These are phyloP conservation scores for Heliothis virescens DNA, from an alignment of 1,140 invertebrate genomes.

Conservation along the genomic window DNA sequence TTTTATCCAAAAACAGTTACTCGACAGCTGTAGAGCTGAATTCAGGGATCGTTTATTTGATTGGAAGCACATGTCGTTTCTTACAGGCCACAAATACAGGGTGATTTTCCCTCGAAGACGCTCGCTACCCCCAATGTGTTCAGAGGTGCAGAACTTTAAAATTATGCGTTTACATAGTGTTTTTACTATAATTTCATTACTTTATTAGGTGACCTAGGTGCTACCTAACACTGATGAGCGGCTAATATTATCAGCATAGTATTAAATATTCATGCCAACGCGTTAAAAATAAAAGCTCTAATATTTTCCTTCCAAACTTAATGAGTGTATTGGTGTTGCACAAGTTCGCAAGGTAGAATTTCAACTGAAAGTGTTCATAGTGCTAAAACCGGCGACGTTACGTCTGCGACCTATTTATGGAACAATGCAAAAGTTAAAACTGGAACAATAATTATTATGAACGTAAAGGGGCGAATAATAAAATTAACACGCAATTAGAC, in stretches of 20 bases:
- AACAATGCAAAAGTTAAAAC: conserved; percentile 1
- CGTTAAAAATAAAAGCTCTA: too few relatives aligned
- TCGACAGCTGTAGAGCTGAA: not conserved
- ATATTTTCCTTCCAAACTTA: not conserved
- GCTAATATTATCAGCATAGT: too few relatives aligned
- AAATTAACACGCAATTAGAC: not conserved
- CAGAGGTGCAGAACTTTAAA: not conserved
- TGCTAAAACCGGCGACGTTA: conserved; percentile 21
- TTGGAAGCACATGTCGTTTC: conserved; percentile 11
- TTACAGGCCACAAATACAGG: not conserved
- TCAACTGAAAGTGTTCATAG: conserved; percentile 1
- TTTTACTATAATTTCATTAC: too few relatives aligned
- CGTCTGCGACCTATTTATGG: conserved; percentile 25
- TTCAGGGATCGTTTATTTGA: conserved; percentile 25
- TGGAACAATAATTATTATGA: not conserved
- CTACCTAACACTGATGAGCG: too few relatives aligned
- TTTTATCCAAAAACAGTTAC: conserved; percentile 16
- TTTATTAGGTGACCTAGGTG: too few relatives aligned
- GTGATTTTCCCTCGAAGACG: not conserved
- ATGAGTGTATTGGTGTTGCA: not conserved
- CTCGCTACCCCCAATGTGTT: not conserved
- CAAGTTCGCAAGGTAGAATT: not conserved
- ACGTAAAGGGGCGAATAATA: not conserved
- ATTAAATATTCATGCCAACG: too few relatives aligned
- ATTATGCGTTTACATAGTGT: not conserved